phyloP scores from a whole-genome alignment of 2,113 vertebrate species.

The human region GRCh38 chr4:177078501-177079000 shows the following conservation, averaged over 20 bases:
- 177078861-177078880: no score
- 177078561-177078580: neutral
- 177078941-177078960: no score
- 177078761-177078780: neutral
- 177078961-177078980: no score
- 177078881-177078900: no score
- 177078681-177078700: neutral
- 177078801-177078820: neutral
- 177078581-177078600: neutral
- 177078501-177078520: neutral
- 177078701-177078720: neutral
- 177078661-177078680: neutral
- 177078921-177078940: no score
- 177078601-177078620: neutral
- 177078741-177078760: neutral
- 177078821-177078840: neutral
- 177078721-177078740: neutral
- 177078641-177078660: neutral
- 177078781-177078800: neutral
- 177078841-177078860: neutral
- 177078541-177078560: neutral
- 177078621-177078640: neutral
- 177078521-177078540: neutral
- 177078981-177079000: no score
- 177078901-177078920: no score